Evolutionary conservation across 2,888 invertebrate genomes (phyloP).

Genomic region (Odontocerum albicorne): DNA sequence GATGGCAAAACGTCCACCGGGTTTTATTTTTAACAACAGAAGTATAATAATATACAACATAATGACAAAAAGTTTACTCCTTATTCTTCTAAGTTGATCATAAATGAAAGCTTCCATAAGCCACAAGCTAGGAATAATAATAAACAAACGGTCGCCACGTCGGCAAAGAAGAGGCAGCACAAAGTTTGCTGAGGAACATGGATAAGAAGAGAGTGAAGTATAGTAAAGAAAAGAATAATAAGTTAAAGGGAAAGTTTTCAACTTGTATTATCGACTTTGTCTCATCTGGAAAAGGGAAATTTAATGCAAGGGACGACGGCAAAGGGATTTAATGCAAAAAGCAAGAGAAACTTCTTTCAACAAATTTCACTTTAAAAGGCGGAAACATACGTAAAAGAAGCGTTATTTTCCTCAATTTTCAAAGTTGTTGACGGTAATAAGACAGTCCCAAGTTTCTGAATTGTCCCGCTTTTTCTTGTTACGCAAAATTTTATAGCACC

Average conservation of each 20-base stretch:
- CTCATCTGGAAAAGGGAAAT: conserved; percentile 22
- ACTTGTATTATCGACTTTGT: conserved; percentile 22
- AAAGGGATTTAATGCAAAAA: conserved; percentile 4
- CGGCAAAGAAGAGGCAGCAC: no score
- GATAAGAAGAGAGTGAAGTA: conserved; percentile 24
- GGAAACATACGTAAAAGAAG: conserved; percentile 31
- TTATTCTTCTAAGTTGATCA: no score
- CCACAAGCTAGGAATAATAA: no score
- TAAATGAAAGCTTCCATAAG: no score
- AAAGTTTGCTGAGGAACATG: no score
- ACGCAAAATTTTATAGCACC: conserved; percentile 17
- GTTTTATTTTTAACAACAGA: no score
- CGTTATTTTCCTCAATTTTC: conserved; percentile 28
- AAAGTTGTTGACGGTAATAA: conserved; percentile 29
- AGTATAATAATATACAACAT: no score
- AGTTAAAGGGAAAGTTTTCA: conserved; percentile 17
- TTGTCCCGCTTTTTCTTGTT: conserved; percentile 21
- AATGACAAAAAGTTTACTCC: no score
- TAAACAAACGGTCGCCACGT: no score
- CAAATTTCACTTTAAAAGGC: conserved; percentile 33
- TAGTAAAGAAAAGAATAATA: conserved; percentile 17
- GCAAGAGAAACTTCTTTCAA: conserved; percentile 17
- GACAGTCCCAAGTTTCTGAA: conserved; percentile 22
- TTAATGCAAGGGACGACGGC: conserved; percentile 22
- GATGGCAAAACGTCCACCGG: no score